A percentile compares a stretch with the other conserved stretches of the same genome.
phyloP scores from a whole-genome alignment of 2,113 vertebrate genomes.

The Myotis lucifugus region DNA sequence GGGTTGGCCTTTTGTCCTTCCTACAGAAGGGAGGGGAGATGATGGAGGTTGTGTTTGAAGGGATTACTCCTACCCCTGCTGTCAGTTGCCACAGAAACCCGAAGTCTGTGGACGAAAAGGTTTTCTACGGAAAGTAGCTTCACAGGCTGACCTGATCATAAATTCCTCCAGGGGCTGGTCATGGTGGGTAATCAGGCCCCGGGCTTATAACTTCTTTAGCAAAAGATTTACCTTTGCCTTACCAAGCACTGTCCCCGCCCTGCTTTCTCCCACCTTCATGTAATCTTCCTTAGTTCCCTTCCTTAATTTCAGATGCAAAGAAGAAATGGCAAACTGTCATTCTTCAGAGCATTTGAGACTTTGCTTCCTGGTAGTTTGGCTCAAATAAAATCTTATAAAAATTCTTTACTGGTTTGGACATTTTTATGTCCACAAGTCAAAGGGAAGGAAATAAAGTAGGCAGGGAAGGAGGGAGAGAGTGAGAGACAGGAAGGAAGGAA shows the following conservation, averaged over 20 bases:
- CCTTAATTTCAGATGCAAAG: not conserved
- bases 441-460: not conserved
- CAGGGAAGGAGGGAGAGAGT: not conserved
- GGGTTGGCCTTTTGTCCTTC: no score
- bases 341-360: not conserved
- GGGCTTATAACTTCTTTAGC: not conserved
- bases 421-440: not conserved
- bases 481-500: rapidly evolving
- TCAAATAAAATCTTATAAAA: not conserved
- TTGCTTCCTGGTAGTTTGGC: no score
- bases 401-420: not conserved
- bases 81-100: not conserved
- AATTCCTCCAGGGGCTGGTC: not conserved
- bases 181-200: not conserved
- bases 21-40: not conserved
- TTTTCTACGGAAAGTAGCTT: not conserved
- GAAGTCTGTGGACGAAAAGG: not conserved
- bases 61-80: no score
- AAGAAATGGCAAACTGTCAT: not conserved
- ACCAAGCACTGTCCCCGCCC: not conserved
- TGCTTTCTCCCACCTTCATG: not conserved
- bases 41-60: not conserved
- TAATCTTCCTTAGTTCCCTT: not conserved
- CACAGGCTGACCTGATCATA: not conserved
- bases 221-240: no score